phyloP scores from a whole-genome alignment of 2,888 invertebrate species.

The Lottia scabra region DNA sequence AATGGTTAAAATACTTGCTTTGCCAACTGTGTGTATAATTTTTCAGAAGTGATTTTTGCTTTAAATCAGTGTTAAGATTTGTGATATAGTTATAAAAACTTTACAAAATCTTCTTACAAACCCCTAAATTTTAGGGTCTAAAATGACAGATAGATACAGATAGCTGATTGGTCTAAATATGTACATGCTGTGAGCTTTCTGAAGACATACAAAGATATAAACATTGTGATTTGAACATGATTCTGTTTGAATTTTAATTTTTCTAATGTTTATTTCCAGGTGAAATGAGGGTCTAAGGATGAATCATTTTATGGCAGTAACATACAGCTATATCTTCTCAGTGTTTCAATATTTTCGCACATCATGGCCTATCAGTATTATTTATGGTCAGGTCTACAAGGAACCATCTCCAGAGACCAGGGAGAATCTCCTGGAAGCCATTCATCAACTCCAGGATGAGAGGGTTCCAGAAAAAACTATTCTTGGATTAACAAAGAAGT shows the following conservation, averaged over 20 bases:
- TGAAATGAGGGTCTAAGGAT: slow-evolving; percentile 14
- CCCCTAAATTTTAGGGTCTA: no score
- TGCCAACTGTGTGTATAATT: no score
- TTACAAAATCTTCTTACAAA: no score
- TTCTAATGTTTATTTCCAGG: not conserved
- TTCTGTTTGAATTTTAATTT: not conserved
- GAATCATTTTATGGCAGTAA: slow-evolving; percentile 32
- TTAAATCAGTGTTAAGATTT: no score
- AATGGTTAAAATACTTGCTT: no score
- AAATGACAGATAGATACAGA: no score
- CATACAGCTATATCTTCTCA: slow-evolving; percentile 41
- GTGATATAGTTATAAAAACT: no score
- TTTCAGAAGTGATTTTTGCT: no score
- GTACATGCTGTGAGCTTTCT: no score
- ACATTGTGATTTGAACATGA: no score
- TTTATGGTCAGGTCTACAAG: slow-evolving; percentile 35
- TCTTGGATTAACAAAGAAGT: slow-evolving; percentile 25
- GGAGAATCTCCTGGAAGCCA: slow-evolving; percentile 29
- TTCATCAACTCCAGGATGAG: slow-evolving; percentile 31
- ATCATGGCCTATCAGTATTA: slow-evolving; percentile 44
- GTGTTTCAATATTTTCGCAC: slow-evolving; percentile 44
- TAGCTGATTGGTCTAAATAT: no score
- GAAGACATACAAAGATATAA: no score
- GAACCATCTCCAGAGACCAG: slow-evolving; percentile 38
- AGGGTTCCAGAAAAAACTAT: slow-evolving; percentile 19